These are phyloP conservation scores for Hylaeus volcanicus DNA, from an alignment of 1,140 invertebrate species.

Conservation along the genomic window DNA sequence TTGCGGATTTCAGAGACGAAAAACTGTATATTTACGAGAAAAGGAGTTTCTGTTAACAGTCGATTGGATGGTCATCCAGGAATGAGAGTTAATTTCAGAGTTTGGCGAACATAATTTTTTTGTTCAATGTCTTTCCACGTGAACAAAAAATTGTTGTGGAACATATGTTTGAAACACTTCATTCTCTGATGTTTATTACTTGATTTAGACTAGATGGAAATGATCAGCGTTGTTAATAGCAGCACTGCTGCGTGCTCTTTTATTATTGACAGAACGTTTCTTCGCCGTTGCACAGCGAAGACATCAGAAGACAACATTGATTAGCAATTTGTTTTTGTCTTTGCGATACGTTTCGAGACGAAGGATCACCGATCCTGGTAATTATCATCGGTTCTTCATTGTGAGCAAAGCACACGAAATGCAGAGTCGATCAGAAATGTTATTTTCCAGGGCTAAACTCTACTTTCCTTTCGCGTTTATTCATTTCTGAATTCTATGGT, in stretches of 20 bases:
- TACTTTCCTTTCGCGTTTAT: background rate
- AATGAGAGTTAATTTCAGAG: background rate
- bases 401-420: conserved; percentile 7
- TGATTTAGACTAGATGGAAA: background rate
- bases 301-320: background rate
- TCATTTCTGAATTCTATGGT: background rate
- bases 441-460: background rate
- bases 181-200: background rate
- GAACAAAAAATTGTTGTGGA: background rate
- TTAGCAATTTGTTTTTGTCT: background rate
- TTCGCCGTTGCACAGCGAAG: conserved; percentile 1
- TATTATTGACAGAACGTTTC: conserved; percentile 17
- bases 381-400: background rate
- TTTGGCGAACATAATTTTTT: background rate
- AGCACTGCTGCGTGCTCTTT: background rate
- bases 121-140: background rate
- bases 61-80: background rate
- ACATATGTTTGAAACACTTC: background rate
- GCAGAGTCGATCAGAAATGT: background rate
- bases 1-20: background rate
- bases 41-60: background rate
- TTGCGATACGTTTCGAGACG: background rate
- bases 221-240: background rate
- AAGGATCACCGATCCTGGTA: background rate
- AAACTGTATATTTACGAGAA: background rate